Evolutionary conservation across 2,888 invertebrate genomes (phyloP).

Genomic region (Halictus quadricinctus): DNA sequence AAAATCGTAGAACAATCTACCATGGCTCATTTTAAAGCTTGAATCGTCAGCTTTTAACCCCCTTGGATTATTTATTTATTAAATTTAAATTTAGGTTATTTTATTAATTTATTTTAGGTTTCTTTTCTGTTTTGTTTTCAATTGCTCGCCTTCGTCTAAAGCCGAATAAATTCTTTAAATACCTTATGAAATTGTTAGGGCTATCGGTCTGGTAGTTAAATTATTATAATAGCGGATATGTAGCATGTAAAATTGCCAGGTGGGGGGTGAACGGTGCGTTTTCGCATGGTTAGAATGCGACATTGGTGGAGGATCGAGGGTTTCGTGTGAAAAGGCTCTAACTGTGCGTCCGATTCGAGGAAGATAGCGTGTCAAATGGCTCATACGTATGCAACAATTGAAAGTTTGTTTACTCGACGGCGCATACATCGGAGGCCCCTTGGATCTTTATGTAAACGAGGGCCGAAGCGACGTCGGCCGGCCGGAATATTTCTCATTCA

Average conservation of each 20-base stretch:
- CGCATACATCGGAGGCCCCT: slow-evolving; percentile 22
- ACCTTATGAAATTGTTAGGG: no score
- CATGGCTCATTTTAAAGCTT: no score
- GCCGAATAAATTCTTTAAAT: no score
- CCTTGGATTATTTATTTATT: no score
- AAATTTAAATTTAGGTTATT: no score
- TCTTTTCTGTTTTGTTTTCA: no score
- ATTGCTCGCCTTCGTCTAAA: no score
- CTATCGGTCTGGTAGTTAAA: no score
- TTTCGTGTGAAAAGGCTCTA: slow-evolving; percentile 7
- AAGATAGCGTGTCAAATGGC: slow-evolving; percentile 24
- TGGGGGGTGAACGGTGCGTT: neutral
- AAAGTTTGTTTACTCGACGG: slow-evolving; percentile 49
- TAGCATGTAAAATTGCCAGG: neutral
- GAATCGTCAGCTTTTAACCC: no score
- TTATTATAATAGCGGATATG: no score
- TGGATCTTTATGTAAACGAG: slow-evolving; percentile 53
- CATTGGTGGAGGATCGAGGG: neutral
- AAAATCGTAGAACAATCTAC: no score
- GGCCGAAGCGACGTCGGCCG: neutral
- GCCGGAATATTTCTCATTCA: slow-evolving; percentile 64
- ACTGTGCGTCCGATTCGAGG: slow-evolving; percentile 10
- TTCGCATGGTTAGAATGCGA: neutral
- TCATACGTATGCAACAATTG: slow-evolving; percentile 24
- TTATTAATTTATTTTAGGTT: no score